These are phyloP conservation scores for Caracal caracal DNA, from an alignment of 2,113 vertebrate species.

Conservation along the genomic window DNA sequence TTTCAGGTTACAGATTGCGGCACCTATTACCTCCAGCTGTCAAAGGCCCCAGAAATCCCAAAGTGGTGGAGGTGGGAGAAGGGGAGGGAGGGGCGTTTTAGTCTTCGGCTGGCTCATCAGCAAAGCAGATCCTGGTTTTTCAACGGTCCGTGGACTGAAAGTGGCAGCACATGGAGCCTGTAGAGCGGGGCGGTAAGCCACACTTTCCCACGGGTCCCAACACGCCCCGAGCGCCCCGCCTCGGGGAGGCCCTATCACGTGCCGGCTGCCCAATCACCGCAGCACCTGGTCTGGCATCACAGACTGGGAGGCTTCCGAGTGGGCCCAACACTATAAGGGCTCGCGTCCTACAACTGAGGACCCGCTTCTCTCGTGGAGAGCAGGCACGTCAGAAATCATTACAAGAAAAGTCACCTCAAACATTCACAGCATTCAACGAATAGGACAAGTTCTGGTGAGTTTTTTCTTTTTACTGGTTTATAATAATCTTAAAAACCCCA, in stretches of 20 bases:
- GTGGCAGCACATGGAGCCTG: neutral
- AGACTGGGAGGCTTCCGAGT: neutral
- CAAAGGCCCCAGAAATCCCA: neutral
- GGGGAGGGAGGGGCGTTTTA: neutral
- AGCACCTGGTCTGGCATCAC: neutral
- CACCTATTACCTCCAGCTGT: neutral
- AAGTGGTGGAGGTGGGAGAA: neutral
- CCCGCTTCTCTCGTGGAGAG: neutral
- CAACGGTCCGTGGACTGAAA: neutral
- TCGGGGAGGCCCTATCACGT: neutral
- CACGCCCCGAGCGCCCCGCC: neutral
- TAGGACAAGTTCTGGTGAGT: constrained; percentile 65
- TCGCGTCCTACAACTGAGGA: neutral
- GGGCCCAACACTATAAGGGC: neutral
- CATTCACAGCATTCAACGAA: constrained; percentile 69
- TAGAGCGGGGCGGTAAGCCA: neutral
- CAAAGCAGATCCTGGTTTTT: neutral
- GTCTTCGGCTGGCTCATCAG: neutral
- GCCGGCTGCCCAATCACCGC: neutral
- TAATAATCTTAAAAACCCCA: constrained; percentile 77
- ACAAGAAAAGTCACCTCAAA: constrained; percentile 42
- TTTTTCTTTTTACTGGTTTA: constrained; percentile 76
- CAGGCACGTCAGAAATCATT: neutral
- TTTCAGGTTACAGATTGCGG: neutral
- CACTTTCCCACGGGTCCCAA: neutral